Evolutionary conservation across 2,113 vertebrate species (phyloP), one percentile per base, ranked within the genome.

Genomic region (Pelvicachromis taeniatus): DNA sequence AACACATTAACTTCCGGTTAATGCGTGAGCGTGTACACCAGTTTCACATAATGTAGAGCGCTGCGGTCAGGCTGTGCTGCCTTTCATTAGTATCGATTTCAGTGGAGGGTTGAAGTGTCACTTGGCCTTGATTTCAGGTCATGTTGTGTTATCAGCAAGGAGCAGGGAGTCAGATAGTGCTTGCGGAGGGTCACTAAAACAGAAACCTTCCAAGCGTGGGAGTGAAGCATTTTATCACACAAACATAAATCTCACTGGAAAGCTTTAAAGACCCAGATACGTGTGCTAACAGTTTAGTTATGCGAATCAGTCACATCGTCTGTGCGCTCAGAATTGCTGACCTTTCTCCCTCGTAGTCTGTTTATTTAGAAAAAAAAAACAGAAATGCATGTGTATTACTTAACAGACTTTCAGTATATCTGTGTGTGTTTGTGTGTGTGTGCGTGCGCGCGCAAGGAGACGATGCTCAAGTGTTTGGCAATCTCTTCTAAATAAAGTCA

Each of bases 221-320:
- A 88, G 73, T 75, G 53, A 65, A 54, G 61, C 85, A 53, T 88
- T 88, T 92, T 70, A 83, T 85, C 82, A 77, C 75, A 65, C 85
- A 26, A 19, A 17, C 38, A 85, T 86, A 83, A 88, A 87, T 86
- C 81, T 84, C 40, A 29, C 78, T 52, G 50, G 82, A 88, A 73
- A n/a, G 38, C 68, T 80, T 59, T 82, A 75, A 58, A 68, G 52
- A 23, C 14, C 42, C 4, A 5, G 33, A 75, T 75, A 9, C 58
- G 54, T 85, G 75, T 38, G 52, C 23, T 58, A 58, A 78, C 59
- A 75, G 55, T 50, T 73, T 3, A 87, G 45, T 78, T 79, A 14
- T 78, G 45, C 6, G 7, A 58, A 56, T 26, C 59, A 63, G 19
- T 63, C 68, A 17, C 9, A 17, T 53, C 31, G 58, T 48, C 55